Base-by-base conservation (phyloP, 2,888 invertebrate species). In the Glaucopsyche alexis region DNA sequence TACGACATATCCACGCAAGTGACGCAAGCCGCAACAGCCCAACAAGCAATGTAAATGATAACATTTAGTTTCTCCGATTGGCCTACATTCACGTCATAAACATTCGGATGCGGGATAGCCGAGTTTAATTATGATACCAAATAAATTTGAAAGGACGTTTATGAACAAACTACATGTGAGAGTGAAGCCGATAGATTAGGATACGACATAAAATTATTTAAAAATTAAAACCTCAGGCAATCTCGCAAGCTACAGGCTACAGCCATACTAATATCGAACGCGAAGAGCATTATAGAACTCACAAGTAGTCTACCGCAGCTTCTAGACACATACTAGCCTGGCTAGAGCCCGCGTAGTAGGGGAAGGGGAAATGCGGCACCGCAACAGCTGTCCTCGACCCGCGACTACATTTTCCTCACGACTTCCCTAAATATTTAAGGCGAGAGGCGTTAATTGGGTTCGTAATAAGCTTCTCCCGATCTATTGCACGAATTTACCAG, bases 41-140 rank as follows among this genome's bases (percentile, higher is more conserved):
- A 47, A 47, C 47, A 47, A 6, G 60, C 60, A 60, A 60, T 60
- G 60, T 38, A 9, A 11, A 60, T 60, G 60, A 60, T 50, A 40
- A 50, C 19, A n/a, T 73, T 65, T 19, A 72, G 72, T 76, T 76
- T 76, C 76, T 76, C 73, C 55, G 72, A 71, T 71, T 73, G 76
- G 50, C 74, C 74, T 71, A 74, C 74, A 74, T 74, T 76, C 72
- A 50, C 55, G 64, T 38, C 60, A 55, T 50, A 38, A 42, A 74
- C 72, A 72, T 74, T 73, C 72, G 42, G 40, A 72, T 55, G 67
- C 49, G 7, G 9, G 60, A 50, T 19, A 60, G 11, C 13, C 7
- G 47, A 64, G 19, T 60, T 72, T 29, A 40, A 29, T 19, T 38
- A 40, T 38, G 11, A 6, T 52, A 49, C 13, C 29, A 29, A 60